Evolutionary conservation across 2,888 invertebrate species (phyloP).

Genomic region (Cephus sareptanus): DNA sequence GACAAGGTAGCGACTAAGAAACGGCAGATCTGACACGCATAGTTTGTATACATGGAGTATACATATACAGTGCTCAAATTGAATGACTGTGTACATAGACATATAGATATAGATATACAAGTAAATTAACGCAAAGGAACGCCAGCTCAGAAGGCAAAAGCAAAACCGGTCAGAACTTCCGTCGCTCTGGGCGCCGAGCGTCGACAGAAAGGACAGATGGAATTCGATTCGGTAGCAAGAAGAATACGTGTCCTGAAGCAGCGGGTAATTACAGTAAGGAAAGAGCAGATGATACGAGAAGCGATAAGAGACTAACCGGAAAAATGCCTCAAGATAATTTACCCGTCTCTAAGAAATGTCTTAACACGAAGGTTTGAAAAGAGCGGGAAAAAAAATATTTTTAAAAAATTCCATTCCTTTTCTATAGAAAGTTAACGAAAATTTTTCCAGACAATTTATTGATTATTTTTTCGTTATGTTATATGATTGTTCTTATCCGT

Average conservation of each 20-base stretch:
- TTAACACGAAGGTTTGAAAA: no score
- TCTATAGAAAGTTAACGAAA: no score
- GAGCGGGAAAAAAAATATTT: no score
- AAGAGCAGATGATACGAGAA: not conserved
- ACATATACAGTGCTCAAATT: not conserved
- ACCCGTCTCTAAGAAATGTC: no score
- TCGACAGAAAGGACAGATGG: slow-evolving; percentile 29
- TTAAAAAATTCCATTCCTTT: no score
- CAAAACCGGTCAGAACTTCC: slow-evolving; percentile 33
- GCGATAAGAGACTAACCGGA: not conserved
- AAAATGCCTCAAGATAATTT: not conserved
- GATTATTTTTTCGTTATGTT: no score
- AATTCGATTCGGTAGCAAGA: slow-evolving; percentile 43
- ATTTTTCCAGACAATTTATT: no score
- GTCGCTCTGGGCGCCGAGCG: slow-evolving; percentile 26
- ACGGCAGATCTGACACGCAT: slow-evolving; percentile 8
- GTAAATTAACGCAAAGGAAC: not conserved
- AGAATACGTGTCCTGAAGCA: slow-evolving; percentile 8
- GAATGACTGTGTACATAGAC: not conserved
- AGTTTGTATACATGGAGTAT: not conserved
- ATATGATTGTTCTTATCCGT: no score
- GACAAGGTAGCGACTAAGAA: slow-evolving; percentile 40
- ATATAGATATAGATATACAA: not conserved
- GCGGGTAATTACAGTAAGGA: not conserved
- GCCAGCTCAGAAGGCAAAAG: not conserved